A percentile compares a stretch with the other conserved stretches of the same genome.
phyloP scores from a whole-genome alignment of 2,797 vertebrate species.

The Neosilurus hyrtlii region DNA sequence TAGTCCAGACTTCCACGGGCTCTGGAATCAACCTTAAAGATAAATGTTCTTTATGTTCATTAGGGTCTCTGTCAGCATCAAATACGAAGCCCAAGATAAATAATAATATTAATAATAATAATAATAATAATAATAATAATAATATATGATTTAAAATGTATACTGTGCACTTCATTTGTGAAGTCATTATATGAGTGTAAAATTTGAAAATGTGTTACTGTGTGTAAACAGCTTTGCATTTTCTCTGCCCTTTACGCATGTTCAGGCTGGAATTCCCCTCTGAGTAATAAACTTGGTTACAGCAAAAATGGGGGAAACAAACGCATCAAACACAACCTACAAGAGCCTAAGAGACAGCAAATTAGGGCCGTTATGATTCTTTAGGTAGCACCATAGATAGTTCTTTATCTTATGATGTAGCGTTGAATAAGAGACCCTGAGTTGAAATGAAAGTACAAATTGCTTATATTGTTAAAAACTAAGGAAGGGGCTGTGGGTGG shows the following conservation, averaged over 20 bases:
- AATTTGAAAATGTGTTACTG: constrained; percentile 25
- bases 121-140: background rate
- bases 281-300: constrained; percentile 45
- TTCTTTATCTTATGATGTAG: background rate
- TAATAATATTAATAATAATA: background rate
- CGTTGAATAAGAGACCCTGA: background rate
- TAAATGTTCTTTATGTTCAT: background rate
- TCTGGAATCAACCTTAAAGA: constrained; percentile 66
- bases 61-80: background rate
- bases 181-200: constrained; percentile 23
- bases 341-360: background rate
- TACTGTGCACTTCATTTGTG: constrained; percentile 1
- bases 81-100: background rate
- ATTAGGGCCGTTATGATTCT: constrained; percentile 18
- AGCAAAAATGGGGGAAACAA: constrained; percentile 43
- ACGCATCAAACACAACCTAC: constrained; percentile 27
- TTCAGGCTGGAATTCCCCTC: constrained; percentile 49
- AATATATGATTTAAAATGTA: background rate
- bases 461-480: constrained; percentile 13
- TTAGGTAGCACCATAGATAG: background rate
- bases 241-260: constrained; percentile 39
- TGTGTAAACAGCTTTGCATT: constrained; percentile 32
- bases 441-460: constrained; percentile 25
- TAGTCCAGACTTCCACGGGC: constrained; percentile 67
- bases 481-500: constrained; percentile 5